Conservation (phyloP, 2,888 invertebrate genomes). For the Villa cingulata region DNA sequence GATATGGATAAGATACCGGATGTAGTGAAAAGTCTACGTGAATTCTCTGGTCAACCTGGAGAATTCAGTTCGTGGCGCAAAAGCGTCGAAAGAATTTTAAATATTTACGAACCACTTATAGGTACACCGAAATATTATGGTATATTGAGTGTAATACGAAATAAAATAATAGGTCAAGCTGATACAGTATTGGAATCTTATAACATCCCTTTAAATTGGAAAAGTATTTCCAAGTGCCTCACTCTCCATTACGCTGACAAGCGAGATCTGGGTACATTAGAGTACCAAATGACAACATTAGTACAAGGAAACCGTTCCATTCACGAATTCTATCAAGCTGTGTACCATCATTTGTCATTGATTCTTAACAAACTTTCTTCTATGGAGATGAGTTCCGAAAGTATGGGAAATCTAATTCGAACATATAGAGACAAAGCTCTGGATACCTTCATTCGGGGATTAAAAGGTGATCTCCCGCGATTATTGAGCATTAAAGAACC, state of each 20-base stretch:
- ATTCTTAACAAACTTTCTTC: slow-evolving; percentile 16
- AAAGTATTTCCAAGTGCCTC: slow-evolving; percentile 3
- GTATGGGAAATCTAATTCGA: slow-evolving; percentile 9
- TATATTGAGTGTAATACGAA: slow-evolving; percentile 1
- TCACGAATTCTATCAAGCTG: slow-evolving; percentile 14
- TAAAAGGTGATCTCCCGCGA: slow-evolving; percentile 11
- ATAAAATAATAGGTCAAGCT: slow-evolving; percentile 4
- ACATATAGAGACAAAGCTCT: slow-evolving; percentile 15
- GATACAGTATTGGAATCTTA: slow-evolving; percentile 5
- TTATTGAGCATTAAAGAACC: slow-evolving; percentile 5
- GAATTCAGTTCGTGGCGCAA: slow-evolving; percentile 9
- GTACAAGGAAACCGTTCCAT: slow-evolving; percentile 11
- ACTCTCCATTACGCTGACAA: slow-evolving; percentile 11
- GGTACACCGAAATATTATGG: slow-evolving; percentile 11
- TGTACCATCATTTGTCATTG: slow-evolving; percentile 15
- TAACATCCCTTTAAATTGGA: slow-evolving; percentile 9
- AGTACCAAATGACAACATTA: slow-evolving; percentile 12
- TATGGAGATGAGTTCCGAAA: slow-evolving; percentile 14
- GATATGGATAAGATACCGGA: slow-evolving; percentile 10
- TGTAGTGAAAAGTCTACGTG: slow-evolving; percentile 6
- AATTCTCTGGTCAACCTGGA: slow-evolving; percentile 7
- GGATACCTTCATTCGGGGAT: slow-evolving; percentile 15
- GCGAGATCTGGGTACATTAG: slow-evolving; percentile 10
- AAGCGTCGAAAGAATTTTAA: slow-evolving; percentile 10
- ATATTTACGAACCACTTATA: slow-evolving; percentile 5